A percentile compares a stretch with the other conserved stretches of the same genome.
Conservation (phyloP, 2,797 vertebrate species). For the Lithobates pipiens region DNA sequence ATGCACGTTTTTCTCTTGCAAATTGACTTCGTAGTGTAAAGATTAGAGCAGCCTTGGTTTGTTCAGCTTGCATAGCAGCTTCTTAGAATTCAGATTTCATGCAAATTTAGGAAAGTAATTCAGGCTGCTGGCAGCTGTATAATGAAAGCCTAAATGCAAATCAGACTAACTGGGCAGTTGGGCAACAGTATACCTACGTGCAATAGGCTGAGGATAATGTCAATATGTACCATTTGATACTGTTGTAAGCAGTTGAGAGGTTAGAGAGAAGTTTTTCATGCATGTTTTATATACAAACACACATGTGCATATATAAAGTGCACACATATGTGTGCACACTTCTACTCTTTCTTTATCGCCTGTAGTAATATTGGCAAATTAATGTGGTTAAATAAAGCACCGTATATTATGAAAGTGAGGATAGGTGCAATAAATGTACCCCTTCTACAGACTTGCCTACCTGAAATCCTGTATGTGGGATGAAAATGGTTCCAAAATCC, state of each 20-base stretch:
- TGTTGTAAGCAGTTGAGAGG: not conserved
- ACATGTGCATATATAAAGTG: too few species aligned
- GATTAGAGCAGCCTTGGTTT: constrained; percentile 56
- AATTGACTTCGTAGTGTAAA: constrained; percentile 61
- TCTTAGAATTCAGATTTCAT: constrained; percentile 61
- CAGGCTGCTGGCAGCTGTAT: constrained; percentile 48
- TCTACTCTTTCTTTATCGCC: too few species aligned
- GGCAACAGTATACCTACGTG: constrained; percentile 2
- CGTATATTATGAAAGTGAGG: too few species aligned
- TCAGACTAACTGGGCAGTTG: constrained; percentile 9
- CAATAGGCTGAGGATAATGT: not conserved
- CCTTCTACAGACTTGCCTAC: too few species aligned
- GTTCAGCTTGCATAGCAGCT: constrained; percentile 59
- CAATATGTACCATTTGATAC: not conserved
- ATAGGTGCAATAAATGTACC: too few species aligned
- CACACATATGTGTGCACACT: too few species aligned
- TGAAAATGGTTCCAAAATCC: too few species aligned
- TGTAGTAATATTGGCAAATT: too few species aligned
- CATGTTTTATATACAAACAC: too few species aligned
- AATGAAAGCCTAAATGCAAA: constrained; percentile 41
- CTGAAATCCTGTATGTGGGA: too few species aligned
- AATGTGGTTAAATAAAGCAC: too few species aligned
- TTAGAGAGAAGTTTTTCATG: not conserved
- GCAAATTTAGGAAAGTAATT: constrained; percentile 59
- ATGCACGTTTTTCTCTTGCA: constrained; percentile 62